Conservation (phyloP, 2,797 vertebrate species). For the Hypotaenidia philippensis region DNA sequence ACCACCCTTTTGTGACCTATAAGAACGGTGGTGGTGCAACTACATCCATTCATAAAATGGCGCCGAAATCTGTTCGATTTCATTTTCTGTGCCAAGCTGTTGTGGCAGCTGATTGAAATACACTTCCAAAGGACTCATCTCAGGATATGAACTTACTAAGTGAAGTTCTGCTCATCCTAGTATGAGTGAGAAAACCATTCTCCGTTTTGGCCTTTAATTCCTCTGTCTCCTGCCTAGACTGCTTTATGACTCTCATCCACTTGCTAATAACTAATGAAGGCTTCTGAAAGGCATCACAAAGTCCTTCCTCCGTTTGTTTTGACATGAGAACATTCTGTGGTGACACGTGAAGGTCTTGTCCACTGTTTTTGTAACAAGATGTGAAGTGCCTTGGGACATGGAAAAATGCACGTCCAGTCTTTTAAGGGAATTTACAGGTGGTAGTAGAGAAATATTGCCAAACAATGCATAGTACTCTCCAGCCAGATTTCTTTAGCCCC, state of each 20-base stretch:
- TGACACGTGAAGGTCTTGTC: not conserved
- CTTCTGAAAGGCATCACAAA: not conserved
- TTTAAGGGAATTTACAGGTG: not conserved
- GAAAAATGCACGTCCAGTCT: accelerated
- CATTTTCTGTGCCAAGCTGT: not conserved
- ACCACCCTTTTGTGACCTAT: not conserved
- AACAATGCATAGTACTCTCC: not conserved
- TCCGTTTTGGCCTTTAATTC: not conserved
- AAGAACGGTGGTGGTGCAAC: not conserved
- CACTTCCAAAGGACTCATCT: not conserved
- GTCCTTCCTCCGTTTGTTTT: not conserved
- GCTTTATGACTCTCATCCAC: not conserved
- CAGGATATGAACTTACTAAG: not conserved
- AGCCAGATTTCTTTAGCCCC: not conserved
- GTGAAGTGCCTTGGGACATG: not conserved
- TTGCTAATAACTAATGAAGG: not conserved
- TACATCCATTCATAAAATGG: not conserved
- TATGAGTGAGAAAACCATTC: not conserved
- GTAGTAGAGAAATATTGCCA: not conserved
- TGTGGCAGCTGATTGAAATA: not conserved
- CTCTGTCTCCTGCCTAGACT: not conserved
- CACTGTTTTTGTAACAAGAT: not conserved
- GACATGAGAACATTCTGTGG: not conserved
- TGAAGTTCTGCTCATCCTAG: not conserved
- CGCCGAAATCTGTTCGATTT: not conserved